Evolutionary conservation across 2,888 invertebrate species (phyloP), one percentile per base, ranked within the genome.

Genomic region (Cheilosia urbana): DNA sequence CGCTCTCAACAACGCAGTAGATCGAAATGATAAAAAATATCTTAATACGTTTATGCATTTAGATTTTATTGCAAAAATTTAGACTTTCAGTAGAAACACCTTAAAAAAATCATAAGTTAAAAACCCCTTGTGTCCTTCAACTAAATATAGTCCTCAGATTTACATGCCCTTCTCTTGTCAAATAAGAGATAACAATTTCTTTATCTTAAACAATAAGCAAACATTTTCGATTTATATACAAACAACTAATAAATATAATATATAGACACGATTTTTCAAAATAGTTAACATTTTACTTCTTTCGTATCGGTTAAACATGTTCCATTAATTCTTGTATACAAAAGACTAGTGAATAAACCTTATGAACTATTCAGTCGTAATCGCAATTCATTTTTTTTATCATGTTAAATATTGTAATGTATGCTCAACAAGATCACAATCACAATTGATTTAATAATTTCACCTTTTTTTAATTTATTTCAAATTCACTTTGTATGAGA

Each of bases 401-500:
- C 27, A 21, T 71, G 45, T 37, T 47, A 30, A 45, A 37, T 19
- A 30, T 30, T 42, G 3, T 68, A 34, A 45, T 58, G 53, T 79
- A 82, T 73, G 78, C 57, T 69, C 17, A 77, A 45, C n/a, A 60
- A 45, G 47, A 76, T 81, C 71, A 76, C 71, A 80, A 53, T 58
- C 1, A 30, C 11, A 42, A 30, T 53, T 9, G 15, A 45, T 17
- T 17, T 62, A 30, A 47, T 21, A 2, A 51, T 34, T 1, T 53
- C 6, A 5, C 11, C 34, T 66, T 68, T 53, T 21, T 55, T 9
- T 11, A 3, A 34, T 62, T 58, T 72, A 88, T 24, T 88, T 87
- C 27, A 85, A 72, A 66, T 91, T 91, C 34, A 92, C 91, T 87
- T 91, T 92, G 75, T 91, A 91, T 60, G 92, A 91, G 40, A 92